Percentiles rank a stretch among this genome's conserved stretches.
Evolutionary conservation across 1,140 invertebrate species (phyloP).

Genomic region (Chironomus striatipennis): DNA sequence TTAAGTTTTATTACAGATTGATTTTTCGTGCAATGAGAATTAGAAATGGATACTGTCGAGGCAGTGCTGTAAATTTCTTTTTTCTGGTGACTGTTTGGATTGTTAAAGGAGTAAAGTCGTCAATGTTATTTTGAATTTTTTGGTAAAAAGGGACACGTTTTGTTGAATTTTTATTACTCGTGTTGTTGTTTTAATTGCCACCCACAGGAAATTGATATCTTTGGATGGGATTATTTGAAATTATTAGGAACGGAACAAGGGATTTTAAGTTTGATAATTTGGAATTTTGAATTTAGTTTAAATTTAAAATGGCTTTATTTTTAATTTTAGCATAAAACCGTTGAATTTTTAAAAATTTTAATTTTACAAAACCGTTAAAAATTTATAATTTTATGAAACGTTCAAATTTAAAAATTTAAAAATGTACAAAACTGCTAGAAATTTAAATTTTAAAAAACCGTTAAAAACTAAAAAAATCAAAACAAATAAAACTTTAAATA

Average conservation of each 20-base stretch:
- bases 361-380: too few species aligned
- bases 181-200: constrained; percentile 14
- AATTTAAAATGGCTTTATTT: too few species aligned
- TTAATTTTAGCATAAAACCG: too few species aligned
- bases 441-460: too few species aligned
- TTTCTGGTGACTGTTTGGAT: background rate
- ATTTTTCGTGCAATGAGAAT: constrained; percentile 18
- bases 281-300: too few species aligned
- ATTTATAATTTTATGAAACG: too few species aligned
- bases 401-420: too few species aligned
- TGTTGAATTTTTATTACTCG: background rate
- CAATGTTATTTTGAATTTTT: background rate
- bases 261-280: too few species aligned
- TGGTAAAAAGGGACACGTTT: background rate
- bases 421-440: too few species aligned
- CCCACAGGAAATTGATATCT: background rate
- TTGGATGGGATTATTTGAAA: background rate
- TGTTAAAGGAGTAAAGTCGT: background rate
- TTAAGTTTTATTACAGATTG: constrained; percentile 21
- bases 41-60: background rate
- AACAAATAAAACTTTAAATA: too few species aligned
- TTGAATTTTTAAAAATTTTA: too few species aligned
- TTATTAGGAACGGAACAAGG: background rate
- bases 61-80: background rate
- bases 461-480: too few species aligned